Conservation (phyloP, 2,797 vertebrate genomes). For the Vultur gryphus region DNA sequence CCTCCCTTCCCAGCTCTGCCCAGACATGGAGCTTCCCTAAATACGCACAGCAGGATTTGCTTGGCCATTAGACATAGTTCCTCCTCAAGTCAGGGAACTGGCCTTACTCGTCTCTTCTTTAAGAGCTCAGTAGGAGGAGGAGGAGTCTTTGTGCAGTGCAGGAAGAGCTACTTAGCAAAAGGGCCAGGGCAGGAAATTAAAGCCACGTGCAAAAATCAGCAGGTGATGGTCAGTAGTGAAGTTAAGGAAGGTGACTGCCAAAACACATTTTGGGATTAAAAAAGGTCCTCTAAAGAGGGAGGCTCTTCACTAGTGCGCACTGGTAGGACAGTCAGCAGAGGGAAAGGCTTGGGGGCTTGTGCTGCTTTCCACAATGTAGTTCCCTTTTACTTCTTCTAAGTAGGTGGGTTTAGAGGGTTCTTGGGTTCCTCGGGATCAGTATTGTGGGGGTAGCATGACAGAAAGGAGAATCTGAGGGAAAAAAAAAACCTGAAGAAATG, state of each 20-base stretch:
- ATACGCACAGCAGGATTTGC: not conserved
- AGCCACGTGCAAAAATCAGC: not conserved
- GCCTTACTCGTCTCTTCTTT: not conserved
- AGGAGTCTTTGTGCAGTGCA: not conserved
- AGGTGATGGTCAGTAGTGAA: not conserved
- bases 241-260: not conserved
- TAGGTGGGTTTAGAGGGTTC: not conserved
- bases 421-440: not conserved
- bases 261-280: not conserved
- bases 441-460: not conserved
- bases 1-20: not conserved
- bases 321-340: not conserved
- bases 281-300: not conserved
- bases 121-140: not conserved
- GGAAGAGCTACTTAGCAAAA: not conserved
- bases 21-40: not conserved
- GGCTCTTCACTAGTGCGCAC: fast-evolving
- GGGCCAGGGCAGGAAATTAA: not conserved
- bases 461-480: not conserved
- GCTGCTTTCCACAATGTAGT: not conserved
- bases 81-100: not conserved
- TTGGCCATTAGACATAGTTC: not conserved
- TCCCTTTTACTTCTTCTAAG: not conserved
- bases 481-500: not conserved
- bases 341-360: not conserved